Percentiles rank a stretch among this genome's conserved stretches.
These are phyloP conservation scores for Bombus huntii DNA, from an alignment of 1,140 invertebrate species.

Conservation along the genomic window DNA sequence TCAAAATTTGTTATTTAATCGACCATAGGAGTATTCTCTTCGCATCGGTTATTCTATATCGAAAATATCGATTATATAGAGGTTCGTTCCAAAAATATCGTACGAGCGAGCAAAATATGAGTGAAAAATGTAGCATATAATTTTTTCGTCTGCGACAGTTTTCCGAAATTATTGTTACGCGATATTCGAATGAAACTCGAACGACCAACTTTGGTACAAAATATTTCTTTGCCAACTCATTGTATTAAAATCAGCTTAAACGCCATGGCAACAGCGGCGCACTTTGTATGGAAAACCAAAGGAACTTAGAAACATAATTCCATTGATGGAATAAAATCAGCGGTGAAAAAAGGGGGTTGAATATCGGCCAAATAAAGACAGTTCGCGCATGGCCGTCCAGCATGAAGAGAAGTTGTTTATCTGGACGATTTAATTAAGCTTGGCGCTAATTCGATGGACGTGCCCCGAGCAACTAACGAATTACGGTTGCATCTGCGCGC, in stretches of 20 bases:
- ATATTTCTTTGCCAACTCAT: too few species aligned
- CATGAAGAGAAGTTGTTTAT: slow-evolving; percentile 62
- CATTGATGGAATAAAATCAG: background rate
- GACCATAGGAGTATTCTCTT: background rate
- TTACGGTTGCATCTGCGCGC: slow-evolving; percentile 61
- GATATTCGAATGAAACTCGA: too few species aligned
- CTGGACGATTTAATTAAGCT: slow-evolving; percentile 67
- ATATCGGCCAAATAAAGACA: slow-evolving; percentile 21
- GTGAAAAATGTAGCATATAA: too few species aligned
- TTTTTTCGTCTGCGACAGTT: too few species aligned
- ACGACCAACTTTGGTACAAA: too few species aligned
- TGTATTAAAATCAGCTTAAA: background rate
- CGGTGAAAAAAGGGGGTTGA: background rate
- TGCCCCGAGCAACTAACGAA: slow-evolving; percentile 67
- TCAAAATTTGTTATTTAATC: slow-evolving; percentile 14
- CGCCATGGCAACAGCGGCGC: background rate
- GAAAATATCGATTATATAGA: background rate
- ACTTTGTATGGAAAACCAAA: background rate
- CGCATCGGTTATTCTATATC: background rate
- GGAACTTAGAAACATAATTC: background rate
- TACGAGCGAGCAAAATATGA: too few species aligned
- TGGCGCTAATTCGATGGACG: slow-evolving; percentile 68
- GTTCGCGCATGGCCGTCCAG: slow-evolving; percentile 1
- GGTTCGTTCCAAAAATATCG: too few species aligned
- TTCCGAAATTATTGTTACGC: too few species aligned